Base-by-base conservation (phyloP, 2,113 vertebrate genomes). In the Anhinga anhinga region DNA sequence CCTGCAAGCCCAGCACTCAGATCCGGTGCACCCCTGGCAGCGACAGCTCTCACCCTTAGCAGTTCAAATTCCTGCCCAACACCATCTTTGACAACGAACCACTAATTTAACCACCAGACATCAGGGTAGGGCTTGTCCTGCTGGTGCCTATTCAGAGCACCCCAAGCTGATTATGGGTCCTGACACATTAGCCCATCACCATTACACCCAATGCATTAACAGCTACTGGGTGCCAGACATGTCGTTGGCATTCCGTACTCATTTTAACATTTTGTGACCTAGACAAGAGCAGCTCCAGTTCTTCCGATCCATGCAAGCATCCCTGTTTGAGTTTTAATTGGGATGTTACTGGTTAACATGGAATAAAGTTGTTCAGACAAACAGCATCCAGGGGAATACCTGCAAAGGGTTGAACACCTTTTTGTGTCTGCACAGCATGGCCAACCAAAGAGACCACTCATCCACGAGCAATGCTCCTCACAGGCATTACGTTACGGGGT, bases 401-500 rank as follows among this genome's bases (percentile, higher is more conserved):
- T n/a, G 21, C 11, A 5, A 50, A 62, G 36, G 22, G 18, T 5
- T 34, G 10, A 80, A 26, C 11, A 42, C 8, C n/a, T 55, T 62
- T 42, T 45, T 34, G 5, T 10, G 7, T 8, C 62, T 50, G 49
- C 42, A 70, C 32, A 50, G 70, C 53, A 62, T 0, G 1, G 62
- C n/a, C 61, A 91, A 15, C 13, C 61, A 56, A 70, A 63, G 44
- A 45, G 27, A 38, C 27, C 11, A 2, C 13, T 38, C 53, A 17
- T 16, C 10, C 30, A 13, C 2, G 12, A 81, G 47, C 17, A 19
- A 16, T 34, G 55, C 18, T 65, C 36, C 84, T 23, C 32, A n/a
- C 0, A 4, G 23, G 23, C 55, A 21, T 26, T 58, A 44, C 0
- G 0, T 38, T 29, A 44, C 0, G 3, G 42, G 27, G 13, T 25